phyloP scores from a whole-genome alignment of 1,140 invertebrate genomes.

The Magallana angulata region DNA sequence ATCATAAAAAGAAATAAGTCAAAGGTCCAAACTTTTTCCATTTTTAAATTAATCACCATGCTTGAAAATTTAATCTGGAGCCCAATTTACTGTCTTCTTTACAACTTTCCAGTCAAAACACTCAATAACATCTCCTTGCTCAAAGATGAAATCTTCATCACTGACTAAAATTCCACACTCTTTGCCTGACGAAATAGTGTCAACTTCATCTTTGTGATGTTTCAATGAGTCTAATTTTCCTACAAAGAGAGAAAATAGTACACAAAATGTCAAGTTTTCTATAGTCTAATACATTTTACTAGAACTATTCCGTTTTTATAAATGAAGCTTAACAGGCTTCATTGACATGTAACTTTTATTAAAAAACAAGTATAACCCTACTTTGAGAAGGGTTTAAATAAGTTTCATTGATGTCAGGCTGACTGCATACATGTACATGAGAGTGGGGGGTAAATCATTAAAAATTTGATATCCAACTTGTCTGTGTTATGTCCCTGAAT shows the following conservation, averaged over 20 bases:
- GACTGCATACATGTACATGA: not conserved
- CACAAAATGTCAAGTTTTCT: not conserved
- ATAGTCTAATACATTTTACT: not conserved
- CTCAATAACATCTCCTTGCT: conserved; percentile 88
- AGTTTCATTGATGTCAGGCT: not conserved
- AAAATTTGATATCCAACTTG: too few species aligned
- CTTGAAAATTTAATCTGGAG: conserved; percentile 81
- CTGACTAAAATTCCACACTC: conserved; percentile 93
- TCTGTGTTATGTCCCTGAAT: too few species aligned
- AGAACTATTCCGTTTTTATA: not conserved
- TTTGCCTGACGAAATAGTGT: conserved; percentile 88
- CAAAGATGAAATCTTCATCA: conserved; percentile 84
- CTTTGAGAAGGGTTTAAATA: not conserved
- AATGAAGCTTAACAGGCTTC: not conserved
- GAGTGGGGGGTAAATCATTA: not conserved
- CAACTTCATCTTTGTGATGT: conserved; percentile 93
- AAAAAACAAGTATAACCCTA: too few species aligned
- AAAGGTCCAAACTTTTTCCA: too few species aligned
- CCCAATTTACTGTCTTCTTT: conserved; percentile 87
- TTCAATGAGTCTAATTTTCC: conserved; percentile 89
- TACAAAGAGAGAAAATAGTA: conserved; percentile 55
- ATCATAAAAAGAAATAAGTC: too few species aligned
- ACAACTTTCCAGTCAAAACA: conserved; percentile 87
- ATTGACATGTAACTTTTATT: not conserved
- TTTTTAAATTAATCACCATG: too few species aligned